These are phyloP conservation scores for Scaptomyza graminum DNA, from an alignment of 1,140 invertebrate genomes.

Conservation along the genomic window DNA sequence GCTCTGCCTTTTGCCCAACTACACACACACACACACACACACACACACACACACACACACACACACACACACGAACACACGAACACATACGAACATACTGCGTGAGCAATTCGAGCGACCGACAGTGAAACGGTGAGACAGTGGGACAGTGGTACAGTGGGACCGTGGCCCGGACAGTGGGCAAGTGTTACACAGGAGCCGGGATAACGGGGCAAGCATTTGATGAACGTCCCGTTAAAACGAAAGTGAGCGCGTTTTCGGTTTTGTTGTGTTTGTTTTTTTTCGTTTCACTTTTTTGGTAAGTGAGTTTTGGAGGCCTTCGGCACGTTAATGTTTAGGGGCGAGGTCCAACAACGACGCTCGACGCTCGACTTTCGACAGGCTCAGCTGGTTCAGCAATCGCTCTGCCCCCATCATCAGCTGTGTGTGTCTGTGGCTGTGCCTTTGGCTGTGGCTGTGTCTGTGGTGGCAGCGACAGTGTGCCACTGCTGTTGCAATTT, in stretches of 20 bases:
- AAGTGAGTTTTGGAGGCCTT: background rate
- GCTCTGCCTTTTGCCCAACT: background rate
- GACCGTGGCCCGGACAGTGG: background rate
- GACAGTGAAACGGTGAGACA: background rate
- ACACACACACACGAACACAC: conserved; percentile 2
- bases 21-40: background rate
- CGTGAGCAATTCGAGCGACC: background rate
- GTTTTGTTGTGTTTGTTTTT: background rate
- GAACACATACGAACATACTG: no score
- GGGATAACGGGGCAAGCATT: conserved; percentile 11
- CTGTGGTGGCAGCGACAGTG: conserved; percentile 14
- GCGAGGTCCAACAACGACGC: conserved; percentile 20
- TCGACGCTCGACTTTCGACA: conserved; percentile 2
- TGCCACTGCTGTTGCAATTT: conserved; percentile 28
- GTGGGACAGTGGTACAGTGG: background rate
- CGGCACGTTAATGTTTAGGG: conserved; percentile 12
- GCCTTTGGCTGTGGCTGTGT: conserved; percentile 1
- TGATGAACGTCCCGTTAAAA: conserved; percentile 42
- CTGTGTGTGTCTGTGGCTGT: conserved; percentile 7
- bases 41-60: background rate
- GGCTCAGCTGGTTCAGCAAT: conserved; percentile 18
- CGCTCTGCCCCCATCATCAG: conserved; percentile 24
- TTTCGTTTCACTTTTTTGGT: conserved; percentile 8
- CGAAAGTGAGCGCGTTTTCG: conserved; percentile 37
- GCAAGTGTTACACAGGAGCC: background rate